These are phyloP conservation scores for Brachionus paranguensis DNA, from an alignment of 1,140 invertebrate species.

Conservation along the genomic window DNA sequence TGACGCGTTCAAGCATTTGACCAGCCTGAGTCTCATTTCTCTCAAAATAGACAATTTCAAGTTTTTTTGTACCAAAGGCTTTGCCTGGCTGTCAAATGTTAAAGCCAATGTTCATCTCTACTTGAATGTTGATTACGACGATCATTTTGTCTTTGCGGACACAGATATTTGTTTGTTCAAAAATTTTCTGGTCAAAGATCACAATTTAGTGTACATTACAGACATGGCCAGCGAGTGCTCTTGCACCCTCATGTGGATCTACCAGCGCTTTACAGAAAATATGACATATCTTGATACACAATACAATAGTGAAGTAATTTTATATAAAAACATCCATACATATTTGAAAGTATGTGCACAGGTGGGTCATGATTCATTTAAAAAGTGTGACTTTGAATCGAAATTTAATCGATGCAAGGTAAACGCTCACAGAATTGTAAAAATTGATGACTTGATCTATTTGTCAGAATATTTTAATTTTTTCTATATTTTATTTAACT, in stretches of 20 bases:
- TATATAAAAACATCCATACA: no score
- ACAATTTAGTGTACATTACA: not conserved
- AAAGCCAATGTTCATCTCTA: not conserved
- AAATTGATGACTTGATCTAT: not conserved
- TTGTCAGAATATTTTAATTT: not conserved
- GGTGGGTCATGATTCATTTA: not conserved
- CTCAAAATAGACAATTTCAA: not conserved
- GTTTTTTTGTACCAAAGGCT: not conserved
- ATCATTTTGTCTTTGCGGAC: not conserved
- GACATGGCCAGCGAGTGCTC: not conserved
- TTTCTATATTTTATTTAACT: not conserved
- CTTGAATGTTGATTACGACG: not conserved
- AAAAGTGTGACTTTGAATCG: not conserved
- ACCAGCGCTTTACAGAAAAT: not conserved
- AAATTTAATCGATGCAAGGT: not conserved
- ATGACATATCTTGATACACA: not conserved
- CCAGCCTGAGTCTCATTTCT: not conserved
- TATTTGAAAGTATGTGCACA: no score
- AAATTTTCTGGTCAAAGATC: not conserved
- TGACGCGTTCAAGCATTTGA: not conserved
- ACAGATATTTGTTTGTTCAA: not conserved
- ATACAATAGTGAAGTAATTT: no score
- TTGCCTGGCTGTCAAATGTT: not conserved
- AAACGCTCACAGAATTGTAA: not conserved
- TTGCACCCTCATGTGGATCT: not conserved